Percentiles rank a stretch among this genome's conserved stretches.
These are phyloP conservation scores for Temnothorax rugatulus DNA, from an alignment of 2,888 invertebrate species.

Conservation along the genomic window DNA sequence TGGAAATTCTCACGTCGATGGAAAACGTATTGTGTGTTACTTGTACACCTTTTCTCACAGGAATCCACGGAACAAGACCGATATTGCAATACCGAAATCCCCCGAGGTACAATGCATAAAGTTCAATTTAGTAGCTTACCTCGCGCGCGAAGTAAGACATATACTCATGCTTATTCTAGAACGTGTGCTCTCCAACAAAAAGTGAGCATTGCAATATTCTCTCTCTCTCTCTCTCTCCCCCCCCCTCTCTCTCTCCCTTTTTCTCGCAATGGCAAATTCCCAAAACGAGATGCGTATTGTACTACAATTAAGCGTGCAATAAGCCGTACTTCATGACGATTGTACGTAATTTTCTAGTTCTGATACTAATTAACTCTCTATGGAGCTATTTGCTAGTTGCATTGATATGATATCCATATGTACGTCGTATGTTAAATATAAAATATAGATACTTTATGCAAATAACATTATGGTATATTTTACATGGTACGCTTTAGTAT, in stretches of 20 bases:
- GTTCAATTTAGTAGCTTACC: conserved; percentile 45
- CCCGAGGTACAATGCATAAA: conserved; percentile 33
- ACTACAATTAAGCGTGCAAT: conserved; percentile 28
- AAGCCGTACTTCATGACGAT: conserved; percentile 18
- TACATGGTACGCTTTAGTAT: neutral
- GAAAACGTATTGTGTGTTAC: conserved; percentile 31
- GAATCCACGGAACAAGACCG: neutral
- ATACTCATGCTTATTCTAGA: neutral
- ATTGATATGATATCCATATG: conserved; percentile 18
- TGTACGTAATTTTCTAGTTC: conserved; percentile 23
- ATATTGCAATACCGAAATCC: conserved; percentile 23
- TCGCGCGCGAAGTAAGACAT: conserved; percentile 29
- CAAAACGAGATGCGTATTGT: conserved; percentile 18
- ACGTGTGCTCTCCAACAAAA: conserved; percentile 5
- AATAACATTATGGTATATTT: conserved; percentile 3
- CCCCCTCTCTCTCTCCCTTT: no score
- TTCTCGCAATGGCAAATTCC: neutral
- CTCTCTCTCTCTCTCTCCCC: neutral
- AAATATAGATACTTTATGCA: neutral
- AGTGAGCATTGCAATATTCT: conserved; percentile 19
- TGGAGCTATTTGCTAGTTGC: conserved; percentile 7
- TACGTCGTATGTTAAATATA: conserved; percentile 1
- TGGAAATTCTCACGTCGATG: conserved; percentile 32
- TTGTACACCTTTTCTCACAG: conserved; percentile 3
- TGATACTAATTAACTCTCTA: conserved; percentile 28